Evolutionary conservation across 53 echinoderm and acorn worm species (phyloP), one percentile per base, ranked within the genome.

Genomic region (Henricia sp.): DNA sequence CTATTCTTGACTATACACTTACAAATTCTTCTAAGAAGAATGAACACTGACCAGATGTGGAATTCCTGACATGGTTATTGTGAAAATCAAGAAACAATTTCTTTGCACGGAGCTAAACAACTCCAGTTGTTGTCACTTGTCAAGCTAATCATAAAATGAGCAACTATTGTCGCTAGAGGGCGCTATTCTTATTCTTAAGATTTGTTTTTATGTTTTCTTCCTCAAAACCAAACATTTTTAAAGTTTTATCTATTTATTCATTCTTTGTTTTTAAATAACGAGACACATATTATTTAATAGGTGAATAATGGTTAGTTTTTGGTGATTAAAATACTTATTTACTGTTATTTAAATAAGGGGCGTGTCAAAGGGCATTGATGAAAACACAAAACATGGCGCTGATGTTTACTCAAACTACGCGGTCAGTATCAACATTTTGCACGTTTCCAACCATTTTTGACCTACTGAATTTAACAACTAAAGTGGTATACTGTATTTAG

Each of bases 321-420:
- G 16, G 23, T 11, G 9, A 17, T 17, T n/a, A 53, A 53, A 53
- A 23, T 53, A 53, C 13, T 20, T n/a, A n/a, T n/a, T n/a, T n/a
- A n/a, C n/a, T n/a, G n/a, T n/a, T n/a, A n/a, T n/a, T n/a, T 14
- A 46, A 46, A 46, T 10, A 10, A 46, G 48, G 48, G 48, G 48
- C 14, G 48, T 46, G 8, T 8, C 6, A 46, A 46, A 14, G 8
- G 48, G 14, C 6, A 10, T 8, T 10, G 48, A 46, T 46, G 48
- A 10, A 20, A 73, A 2, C 19, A n/a, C 4, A 33, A 39, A 87
- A 78, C 77, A 87, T 87, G 87, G 87, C 87, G 87, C 43, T 87
- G 54, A 87, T 87, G 87, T 87, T 87, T 53, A 44, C 76, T 12
- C 67, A 68, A 63, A 87, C 87, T 9, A 69, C 77, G 20, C 65